Evolutionary conservation across 2,888 invertebrate genomes (phyloP), one percentile per base, ranked within the genome.

Genomic region (Lithophane socia): DNA sequence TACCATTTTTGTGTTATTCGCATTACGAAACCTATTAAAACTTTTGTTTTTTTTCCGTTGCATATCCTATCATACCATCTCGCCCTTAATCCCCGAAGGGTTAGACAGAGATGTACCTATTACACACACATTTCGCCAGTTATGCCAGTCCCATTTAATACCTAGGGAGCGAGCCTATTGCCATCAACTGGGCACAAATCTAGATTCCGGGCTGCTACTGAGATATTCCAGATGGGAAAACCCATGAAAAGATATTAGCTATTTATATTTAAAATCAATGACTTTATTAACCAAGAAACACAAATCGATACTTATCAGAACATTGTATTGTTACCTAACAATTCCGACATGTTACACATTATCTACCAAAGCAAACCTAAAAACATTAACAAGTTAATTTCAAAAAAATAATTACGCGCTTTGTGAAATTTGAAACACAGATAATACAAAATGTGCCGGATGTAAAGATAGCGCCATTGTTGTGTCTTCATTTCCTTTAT

Each of bases 381-480:
- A 89, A 90, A 88, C 89, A 89, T 92, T 92, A 94, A 94, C 94
- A 91, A 93, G 93, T 93, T 91, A 92, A 94, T 94, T 94, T 91
- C 76, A 88, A 93, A 93, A 92, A 91, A 93, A 83, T 92, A 93
- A 94, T 94, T 93, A 92, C 86, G 80, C 73, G 79, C 83, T 77
- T 84, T 89, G 90, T 91, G 88, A 90, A 89, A 92, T 92, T 92
- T 91, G 79, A 84, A 91, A 90, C 56, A 88, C 88, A 92, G 92
- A 93, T 94, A 93, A 92, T 91, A 87, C 88, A 90, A 94, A 79
- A 92, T 90, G 90, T 86, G 86, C 92, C 94, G 94, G 93, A 93
- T 92, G 92, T 84, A 80, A 79, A 87, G 91, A 93, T 93, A 93
- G 87, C 89, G 89, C 92, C 90, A 93, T 94, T 94, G 93, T 94